Evolutionary conservation across 2,888 invertebrate genomes (phyloP).

Genomic region (Tiliacea citrago): DNA sequence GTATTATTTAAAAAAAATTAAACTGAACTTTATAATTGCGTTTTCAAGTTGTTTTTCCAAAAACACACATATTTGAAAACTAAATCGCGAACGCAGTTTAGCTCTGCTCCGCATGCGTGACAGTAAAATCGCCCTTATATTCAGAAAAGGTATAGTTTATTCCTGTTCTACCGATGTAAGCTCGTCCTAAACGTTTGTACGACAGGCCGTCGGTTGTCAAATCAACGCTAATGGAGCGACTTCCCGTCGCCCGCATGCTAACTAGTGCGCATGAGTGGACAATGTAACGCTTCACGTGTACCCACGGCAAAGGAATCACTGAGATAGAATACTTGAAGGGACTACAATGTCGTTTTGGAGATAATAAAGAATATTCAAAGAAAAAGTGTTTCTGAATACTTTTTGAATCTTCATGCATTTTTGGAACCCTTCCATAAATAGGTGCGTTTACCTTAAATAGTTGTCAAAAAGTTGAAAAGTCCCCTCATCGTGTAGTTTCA

Average conservation of each 20-base stretch:
- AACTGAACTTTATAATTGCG: not conserved
- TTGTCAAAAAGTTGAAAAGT: not conserved
- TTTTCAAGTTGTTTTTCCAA: not conserved
- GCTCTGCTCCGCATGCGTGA: not conserved
- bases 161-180: constrained; percentile 1
- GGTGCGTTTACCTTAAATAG: no score
- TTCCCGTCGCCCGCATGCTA: constrained; percentile 68
- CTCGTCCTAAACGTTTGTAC: not conserved
- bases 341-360: not conserved
- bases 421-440: not conserved
- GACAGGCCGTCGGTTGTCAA: constrained; percentile 54
- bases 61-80: not conserved
- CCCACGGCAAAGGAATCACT: constrained; percentile 1
- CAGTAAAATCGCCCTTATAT: not conserved
- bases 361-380: not conserved
- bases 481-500: not conserved
- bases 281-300: constrained; percentile 25
- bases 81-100: not conserved
- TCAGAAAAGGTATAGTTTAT: not conserved
- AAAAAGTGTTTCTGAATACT: not conserved
- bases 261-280: constrained; percentile 50
- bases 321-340: not conserved
- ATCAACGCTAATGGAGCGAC: constrained; percentile 76
- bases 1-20: no score
- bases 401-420: not conserved